phyloP scores from a whole-genome alignment of 2,888 invertebrate genomes.

The Ormia ochracea region DNA sequence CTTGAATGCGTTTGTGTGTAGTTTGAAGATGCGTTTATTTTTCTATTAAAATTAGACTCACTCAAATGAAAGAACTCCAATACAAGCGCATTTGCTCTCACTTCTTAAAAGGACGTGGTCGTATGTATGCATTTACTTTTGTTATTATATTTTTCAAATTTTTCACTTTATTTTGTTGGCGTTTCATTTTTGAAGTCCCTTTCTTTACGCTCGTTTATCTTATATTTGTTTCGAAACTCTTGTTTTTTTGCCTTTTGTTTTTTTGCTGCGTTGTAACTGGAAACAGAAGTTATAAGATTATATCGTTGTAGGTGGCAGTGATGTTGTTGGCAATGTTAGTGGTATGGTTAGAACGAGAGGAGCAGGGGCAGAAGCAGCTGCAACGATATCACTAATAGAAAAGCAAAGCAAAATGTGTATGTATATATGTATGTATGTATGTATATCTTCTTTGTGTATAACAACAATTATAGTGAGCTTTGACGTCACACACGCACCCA shows the following conservation, averaged over 20 bases:
- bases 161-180: conserved; percentile 37
- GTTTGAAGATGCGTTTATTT: conserved; percentile 19
- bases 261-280: conserved; percentile 36
- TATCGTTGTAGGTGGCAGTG: conserved; percentile 33
- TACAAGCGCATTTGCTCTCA: conserved; percentile 45
- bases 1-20: background rate
- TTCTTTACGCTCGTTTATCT: conserved; percentile 24
- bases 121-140: background rate
- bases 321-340: conserved; percentile 4
- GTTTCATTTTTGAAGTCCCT: conserved; percentile 15
- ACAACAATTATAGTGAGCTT: conserved; percentile 50
- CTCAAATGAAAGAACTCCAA: conserved; percentile 26
- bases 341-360: conserved; percentile 15
- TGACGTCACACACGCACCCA: conserved; percentile 63
- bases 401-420: conserved; percentile 9
- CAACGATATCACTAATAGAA: conserved; percentile 13
- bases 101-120: no score
- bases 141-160: conserved; percentile 8
- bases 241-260: no score
- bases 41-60: conserved; percentile 42
- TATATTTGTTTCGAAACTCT: conserved; percentile 26
- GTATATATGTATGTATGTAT: no score
- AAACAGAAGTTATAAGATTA: conserved; percentile 58
- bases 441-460: conserved; percentile 45
- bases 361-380: conserved; percentile 15